phyloP scores from a whole-genome alignment of 2,797 vertebrate genomes.

The Paramormyrops hopkinsi region DNA sequence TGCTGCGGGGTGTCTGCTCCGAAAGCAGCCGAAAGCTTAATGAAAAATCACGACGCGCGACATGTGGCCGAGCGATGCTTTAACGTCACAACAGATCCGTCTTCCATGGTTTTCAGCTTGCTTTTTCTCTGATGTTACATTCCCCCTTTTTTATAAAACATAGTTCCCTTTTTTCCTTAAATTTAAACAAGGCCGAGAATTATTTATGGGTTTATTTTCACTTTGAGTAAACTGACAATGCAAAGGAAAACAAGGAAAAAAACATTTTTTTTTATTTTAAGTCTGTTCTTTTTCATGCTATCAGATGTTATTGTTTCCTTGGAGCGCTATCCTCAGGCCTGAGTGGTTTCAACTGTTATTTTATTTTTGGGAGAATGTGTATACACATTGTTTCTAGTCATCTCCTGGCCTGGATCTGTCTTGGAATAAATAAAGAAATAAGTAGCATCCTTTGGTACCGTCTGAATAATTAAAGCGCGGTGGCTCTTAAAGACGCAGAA shows the following conservation, averaged over 20 bases:
- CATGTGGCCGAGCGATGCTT: background rate
- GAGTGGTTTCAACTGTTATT: background rate
- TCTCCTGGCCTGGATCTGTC: conserved; percentile 40
- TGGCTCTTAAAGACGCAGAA: conserved; percentile 37
- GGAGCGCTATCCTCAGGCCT: conserved; percentile 42
- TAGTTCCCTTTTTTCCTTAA: background rate
- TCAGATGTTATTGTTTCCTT: conserved; percentile 33
- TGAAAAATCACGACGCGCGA: background rate
- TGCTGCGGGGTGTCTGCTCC: background rate
- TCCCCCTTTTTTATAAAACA: background rate
- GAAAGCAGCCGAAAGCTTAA: background rate
- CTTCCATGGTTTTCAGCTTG: background rate
- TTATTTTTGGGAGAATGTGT: conserved; percentile 34
- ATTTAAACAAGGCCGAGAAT: background rate
- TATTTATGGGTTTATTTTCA: conserved; percentile 26
- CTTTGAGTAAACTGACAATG: conserved; percentile 26
- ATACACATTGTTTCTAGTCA: conserved; percentile 20
- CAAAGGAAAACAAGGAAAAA: conserved; percentile 24
- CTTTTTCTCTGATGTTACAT: background rate
- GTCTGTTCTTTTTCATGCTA: background rate
- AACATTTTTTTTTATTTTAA: conserved; percentile 23
- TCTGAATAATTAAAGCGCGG: conserved; percentile 56
- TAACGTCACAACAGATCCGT: background rate
- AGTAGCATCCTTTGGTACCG: conserved; percentile 41
- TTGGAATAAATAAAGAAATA: conserved; percentile 44